Evolutionary conservation across 1,140 invertebrate genomes (phyloP), one percentile per base, ranked within the genome.

Genomic region (Melipona quadrifasciata): DNA sequence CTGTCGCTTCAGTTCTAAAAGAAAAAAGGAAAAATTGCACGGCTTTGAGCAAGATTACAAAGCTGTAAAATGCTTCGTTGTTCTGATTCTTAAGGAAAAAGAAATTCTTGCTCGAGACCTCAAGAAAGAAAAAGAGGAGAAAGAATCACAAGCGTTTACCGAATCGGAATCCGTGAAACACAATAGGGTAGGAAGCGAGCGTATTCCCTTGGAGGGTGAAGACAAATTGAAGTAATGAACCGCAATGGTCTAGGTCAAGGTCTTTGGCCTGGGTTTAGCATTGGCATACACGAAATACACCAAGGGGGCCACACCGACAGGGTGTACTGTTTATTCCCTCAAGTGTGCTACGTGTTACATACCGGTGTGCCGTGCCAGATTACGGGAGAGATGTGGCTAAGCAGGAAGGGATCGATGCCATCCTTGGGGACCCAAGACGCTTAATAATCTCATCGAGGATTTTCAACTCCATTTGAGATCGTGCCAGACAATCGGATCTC

Each of bases 171-270:
- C 34, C 1, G 74, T 34, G 81, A 11, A 12, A 16, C 17, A 19
- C 71, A 55, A 53, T 24, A n/a, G 57, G 39, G 12, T 24, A 55
- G 24, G 19, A 68, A 19, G 17, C 55, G 24, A 53, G 47, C 27
- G 55, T 77, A 47, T 71, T 65, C 68, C 57, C 51, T 84, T 70
- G 71, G 64, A 85, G 82, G 82, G 68, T 34, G 83, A 85, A 85
- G 79, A 85, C 84, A 70, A 72, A 72, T 81, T 70, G 70, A 81
- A 81, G 84, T 85, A 81, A 75, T 57, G 70, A 86, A 55, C 70
- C 57, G 34, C 51, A 64, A 86, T 71, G 81, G 85, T 84, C 81
- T 86, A 79, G 85, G 85, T 86, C 85, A 86, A 83, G 85, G 82
- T 84, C 82, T 53, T 86, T 74, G 55, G 58, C 34, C 61, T 47